These are phyloP conservation scores for Drosophila prosaltans DNA, from an alignment of 1,140 invertebrate species.

Conservation along the genomic window DNA sequence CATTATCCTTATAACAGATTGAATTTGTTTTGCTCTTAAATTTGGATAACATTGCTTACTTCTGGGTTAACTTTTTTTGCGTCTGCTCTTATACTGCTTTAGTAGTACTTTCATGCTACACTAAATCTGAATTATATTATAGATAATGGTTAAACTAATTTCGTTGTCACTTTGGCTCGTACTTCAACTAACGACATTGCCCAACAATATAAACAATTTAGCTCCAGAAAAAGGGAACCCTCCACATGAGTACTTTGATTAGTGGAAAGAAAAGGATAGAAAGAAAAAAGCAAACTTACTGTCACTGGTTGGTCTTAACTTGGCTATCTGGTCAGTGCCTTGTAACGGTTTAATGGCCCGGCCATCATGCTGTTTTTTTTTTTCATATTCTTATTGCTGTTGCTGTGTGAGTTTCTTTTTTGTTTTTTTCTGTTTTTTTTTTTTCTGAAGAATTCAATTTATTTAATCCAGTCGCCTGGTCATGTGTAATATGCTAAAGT, in stretches of 20 bases:
- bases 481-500: constrained; percentile 62
- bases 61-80: neutral
- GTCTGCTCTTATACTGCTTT: neutral
- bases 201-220: constrained; percentile 5
- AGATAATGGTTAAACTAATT: constrained; percentile 10
- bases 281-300: too few species aligned
- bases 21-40: too few species aligned
- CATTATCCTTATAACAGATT: too few species aligned
- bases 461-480: constrained; percentile 61
- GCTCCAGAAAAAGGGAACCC: neutral
- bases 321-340: constrained; percentile 4
- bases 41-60: too few species aligned
- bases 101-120: neutral
- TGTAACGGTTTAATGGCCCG: constrained; percentile 51
- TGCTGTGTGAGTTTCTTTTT: constrained; percentile 31
- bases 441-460: constrained; percentile 73
- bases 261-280: too few species aligned
- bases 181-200: constrained; percentile 5
- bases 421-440: constrained; percentile 27
- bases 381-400: constrained; percentile 37
- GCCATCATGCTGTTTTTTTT: constrained; percentile 1
- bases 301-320: neutral
- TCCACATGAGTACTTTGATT: too few species aligned
- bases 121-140: constrained; percentile 5
- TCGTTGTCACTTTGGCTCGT: constrained; percentile 3